Base-by-base conservation (phyloP, 2,113 vertebrate genomes). In the Erpornis zantholeuca region DNA sequence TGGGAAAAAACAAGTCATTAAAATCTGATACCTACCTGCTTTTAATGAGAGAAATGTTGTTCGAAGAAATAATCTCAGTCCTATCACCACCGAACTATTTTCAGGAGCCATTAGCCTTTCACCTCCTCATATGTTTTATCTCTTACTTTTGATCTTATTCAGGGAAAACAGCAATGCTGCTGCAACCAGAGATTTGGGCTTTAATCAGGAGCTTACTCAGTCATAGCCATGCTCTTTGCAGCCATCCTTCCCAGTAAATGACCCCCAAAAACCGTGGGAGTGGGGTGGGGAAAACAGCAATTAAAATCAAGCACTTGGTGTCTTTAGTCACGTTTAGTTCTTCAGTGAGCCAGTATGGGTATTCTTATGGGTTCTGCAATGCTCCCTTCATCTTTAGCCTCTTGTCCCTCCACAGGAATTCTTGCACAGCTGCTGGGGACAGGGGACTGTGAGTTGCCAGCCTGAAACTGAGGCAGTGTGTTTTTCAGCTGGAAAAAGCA, bases 1-100 rank as follows among this genome's bases (percentile, higher is more conserved):
- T 73, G 90, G 88, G 94, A 92, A 77, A 86, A 84, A 84, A 24
- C 89, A 96, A 96, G 93, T 94, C 90, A 91, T 94, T 90, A 91
- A 95, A 94, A 96, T 93, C 93, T 91, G 88, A 92, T 90, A 94
- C 79, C 79, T 97, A 81, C 86, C 73, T 93, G 80, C 84, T 78
- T 88, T 94, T 96, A 94, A 79, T 89, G 94, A 97, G 93, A 94
- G 86, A 84, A 96, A 93, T 11, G n/a, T 93, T 87, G 83, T 96
- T 93, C 5, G 16, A 68, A 94, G 88, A 88, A 97, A 86, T 75
- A 90, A 86, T 88, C 85, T 66, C 75, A 82, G 85, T 64, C 72
- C 83, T 82, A 86, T 92, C 82, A 92, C 71, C 80, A 91, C 71
- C 3, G 0, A 64, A 47, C 50, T 49, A 42, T 90, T 94, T 95